phyloP scores from a whole-genome alignment of 2,888 invertebrate species.

The Meliscaeva auricollis region DNA sequence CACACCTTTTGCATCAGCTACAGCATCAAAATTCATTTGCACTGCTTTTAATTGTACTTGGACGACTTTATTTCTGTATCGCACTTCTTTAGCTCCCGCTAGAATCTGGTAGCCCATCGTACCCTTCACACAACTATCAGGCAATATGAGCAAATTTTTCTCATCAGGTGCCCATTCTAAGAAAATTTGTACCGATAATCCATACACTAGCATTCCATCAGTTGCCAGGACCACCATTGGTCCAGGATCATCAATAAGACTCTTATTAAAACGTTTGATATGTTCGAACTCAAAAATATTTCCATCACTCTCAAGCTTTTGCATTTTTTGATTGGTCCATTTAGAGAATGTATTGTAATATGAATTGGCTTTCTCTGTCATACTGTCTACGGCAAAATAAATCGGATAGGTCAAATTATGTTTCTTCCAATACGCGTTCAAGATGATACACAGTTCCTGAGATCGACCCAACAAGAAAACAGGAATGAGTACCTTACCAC shows the following conservation, averaged over 20 bases:
- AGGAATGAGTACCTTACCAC: conserved; percentile 99
- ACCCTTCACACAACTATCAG: conserved; percentile 99
- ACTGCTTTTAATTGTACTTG: conserved; percentile 98
- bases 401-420: conserved; percentile 99
- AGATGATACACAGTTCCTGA: conserved; percentile 98
- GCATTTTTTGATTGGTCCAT: conserved; percentile 99
- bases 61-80: conserved; percentile 95
- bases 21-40: conserved; percentile 99
- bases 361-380: conserved; percentile 99
- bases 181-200: conserved; percentile 97
- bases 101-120: conserved; percentile 99
- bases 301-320: conserved; percentile 98
- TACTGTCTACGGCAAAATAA: conserved; percentile 95
- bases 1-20: conserved; percentile 98
- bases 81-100: conserved; percentile 96
- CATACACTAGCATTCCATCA: conserved; percentile 99
- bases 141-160: conserved; percentile 99
- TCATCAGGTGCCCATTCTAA: conserved; percentile 99
- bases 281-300: conserved; percentile 99
- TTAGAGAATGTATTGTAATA: conserved; percentile 99
- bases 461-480: conserved; percentile 99
- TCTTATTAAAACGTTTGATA: conserved; percentile 97
- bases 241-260: conserved; percentile 97
- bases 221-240: conserved; percentile 99
- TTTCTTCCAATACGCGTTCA: conserved; percentile 99